Base-by-base conservation (phyloP, 2,888 invertebrate species). In the Drosophila subsilvestris region DNA sequence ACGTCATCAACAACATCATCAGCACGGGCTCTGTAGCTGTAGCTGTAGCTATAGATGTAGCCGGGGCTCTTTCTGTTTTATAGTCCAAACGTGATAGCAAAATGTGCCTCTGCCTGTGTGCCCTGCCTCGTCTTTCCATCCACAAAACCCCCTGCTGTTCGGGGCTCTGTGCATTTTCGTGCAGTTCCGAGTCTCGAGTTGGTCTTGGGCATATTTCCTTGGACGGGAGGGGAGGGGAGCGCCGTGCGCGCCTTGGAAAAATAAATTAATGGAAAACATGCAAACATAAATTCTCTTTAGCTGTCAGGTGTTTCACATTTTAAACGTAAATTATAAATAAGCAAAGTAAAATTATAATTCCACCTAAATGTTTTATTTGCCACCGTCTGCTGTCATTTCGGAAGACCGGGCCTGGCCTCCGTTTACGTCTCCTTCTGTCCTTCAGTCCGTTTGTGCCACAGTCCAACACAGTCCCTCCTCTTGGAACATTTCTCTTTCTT, bases 211-310 rank as follows among this genome's bases (percentile, higher is more conserved):
- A 48, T 63, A 56, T 56, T 82, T 81, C 55, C 77, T 75, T 70
- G 51, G 58, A 72, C 20, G 62, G 62, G 51, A 6, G 7, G 37
- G 14, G 14, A n/a, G n/a, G n/a, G n/a, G n/a, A n/a, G 37, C 37
- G 37, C 37, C 37, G 14, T 14, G 58, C 60, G 61, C 62, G 69
- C 63, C 73, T 63, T 66, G 74, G 78, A 80, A 89, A 88, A 89
- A 84, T 89, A 89, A 89, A 89, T 89, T 89, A 89, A 85, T 86
- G 88, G 83, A 86, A 85, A 89, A 89, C 89, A 89, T 89, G 89
- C 89, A 83, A 89, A 89, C 89, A 89, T 89, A 89, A 89, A 89
- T 89, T 88, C 89, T 84, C 82, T 89, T 88, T 80, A 83, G 81
- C 89, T 89, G 89, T 89, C 89, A 89, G 89, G 89, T 89, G 88